Evolutionary conservation across 2,888 invertebrate species (phyloP).

Genomic region (Cosmorhoe ocellata): DNA sequence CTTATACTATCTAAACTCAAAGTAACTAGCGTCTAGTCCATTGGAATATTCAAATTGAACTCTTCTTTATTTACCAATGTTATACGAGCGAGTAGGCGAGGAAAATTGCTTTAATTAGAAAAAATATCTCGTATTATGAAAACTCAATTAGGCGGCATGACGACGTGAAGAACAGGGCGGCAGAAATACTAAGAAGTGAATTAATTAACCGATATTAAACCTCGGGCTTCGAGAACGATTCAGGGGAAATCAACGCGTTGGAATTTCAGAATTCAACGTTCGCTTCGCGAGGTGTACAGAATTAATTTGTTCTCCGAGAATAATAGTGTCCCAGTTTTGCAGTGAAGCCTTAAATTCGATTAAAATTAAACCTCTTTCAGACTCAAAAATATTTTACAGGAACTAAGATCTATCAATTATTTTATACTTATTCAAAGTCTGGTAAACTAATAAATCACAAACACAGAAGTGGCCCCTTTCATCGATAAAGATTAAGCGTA

Average conservation of each 20-base stretch:
- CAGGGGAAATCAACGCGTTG: constrained; percentile 19
- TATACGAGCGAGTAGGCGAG: too few relatives aligned
- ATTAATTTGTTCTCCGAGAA: constrained; percentile 11
- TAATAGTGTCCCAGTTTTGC: background rate
- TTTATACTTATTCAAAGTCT: too few relatives aligned
- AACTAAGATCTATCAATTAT: too few relatives aligned
- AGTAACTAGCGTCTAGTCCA: background rate
- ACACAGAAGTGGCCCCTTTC: constrained; percentile 4
- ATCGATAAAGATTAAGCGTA: constrained; percentile 12
- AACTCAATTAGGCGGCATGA: background rate
- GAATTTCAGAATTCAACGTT: constrained; percentile 8
- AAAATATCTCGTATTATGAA: too few relatives aligned
- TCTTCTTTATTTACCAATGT: too few relatives aligned
- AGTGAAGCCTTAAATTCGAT: background rate
- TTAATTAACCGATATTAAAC: constrained; percentile 33
- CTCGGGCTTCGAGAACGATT: constrained; percentile 23
- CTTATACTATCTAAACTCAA: too few relatives aligned
- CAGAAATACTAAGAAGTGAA: constrained; percentile 25
- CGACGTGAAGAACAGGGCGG: constrained; percentile 13
- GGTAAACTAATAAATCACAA: too few relatives aligned
- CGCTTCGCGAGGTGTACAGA: background rate
- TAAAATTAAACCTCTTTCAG: background rate
- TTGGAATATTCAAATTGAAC: background rate
- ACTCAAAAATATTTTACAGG: too few relatives aligned
- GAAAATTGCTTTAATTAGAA: too few relatives aligned